Evolutionary conservation across 2,797 vertebrate genomes (phyloP).

Genomic region (Mormyrops boulengeri): DNA sequence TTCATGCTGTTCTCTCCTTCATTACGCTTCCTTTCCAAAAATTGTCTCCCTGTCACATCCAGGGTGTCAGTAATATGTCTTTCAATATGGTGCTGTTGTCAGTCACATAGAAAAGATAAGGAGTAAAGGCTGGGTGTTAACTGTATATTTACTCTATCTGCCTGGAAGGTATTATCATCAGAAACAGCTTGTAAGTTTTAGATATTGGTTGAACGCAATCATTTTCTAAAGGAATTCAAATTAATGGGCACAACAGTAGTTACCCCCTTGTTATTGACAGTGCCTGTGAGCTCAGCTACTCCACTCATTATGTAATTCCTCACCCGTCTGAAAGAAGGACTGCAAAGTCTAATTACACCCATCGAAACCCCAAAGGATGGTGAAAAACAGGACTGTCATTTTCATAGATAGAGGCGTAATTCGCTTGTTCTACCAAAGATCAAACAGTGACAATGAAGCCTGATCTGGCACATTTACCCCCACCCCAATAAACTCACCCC

Average conservation of each 20-base stretch:
- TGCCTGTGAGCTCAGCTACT: background rate
- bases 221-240: background rate
- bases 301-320: background rate
- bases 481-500: background rate
- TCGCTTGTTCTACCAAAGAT: background rate
- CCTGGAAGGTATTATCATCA: background rate
- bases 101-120: background rate
- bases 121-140: background rate
- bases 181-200: background rate
- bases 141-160: background rate
- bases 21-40: background rate
- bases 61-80: background rate
- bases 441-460: background rate
- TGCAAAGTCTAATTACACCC: background rate
- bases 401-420: background rate
- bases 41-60: background rate
- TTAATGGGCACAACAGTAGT: background rate
- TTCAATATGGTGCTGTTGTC: background rate
- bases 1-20: background rate
- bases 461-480: background rate
- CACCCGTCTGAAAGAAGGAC: background rate
- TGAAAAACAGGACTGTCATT: background rate
- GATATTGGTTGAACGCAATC: background rate
- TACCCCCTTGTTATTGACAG: background rate
- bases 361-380: background rate